Evolutionary conservation across 2,888 invertebrate species (phyloP), one percentile per base, ranked within the genome.

Genomic region (Geotrupes spiniger): DNA sequence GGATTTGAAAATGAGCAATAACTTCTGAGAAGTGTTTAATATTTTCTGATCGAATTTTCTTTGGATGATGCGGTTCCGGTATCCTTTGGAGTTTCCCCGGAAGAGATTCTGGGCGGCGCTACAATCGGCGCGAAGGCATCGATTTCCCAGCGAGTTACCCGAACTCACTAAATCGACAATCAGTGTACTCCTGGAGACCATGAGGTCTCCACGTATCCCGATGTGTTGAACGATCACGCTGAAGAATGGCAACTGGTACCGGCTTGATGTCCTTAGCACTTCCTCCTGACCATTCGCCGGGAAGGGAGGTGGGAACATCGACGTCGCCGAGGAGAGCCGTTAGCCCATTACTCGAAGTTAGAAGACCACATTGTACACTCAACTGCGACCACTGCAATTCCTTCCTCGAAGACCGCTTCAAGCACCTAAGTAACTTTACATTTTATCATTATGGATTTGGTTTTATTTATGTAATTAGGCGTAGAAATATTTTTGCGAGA

Each of bases 381-480:
- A 85, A 85, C 61, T 87, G 87, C 64, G 83, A 84, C 64, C 78
- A 83, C 63, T 87, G 87, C 73, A 84, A 80, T 46, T 77, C 81
- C 42, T 78, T 83, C 50, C 76, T 86, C 37, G 85, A 84, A 66
- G 84, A 85, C 61, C 79, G 83, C 63, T 85, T 84, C 72, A 83
- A 79, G 73, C 80, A 76, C 65, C 73, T 72, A 65, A 67, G 80
- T 81, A 71, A 72, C 42, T 43, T 38, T 42, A 21, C 21, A 4
- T 4, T 21, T 21, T 6, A 21, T 21, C 3, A 21, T 4, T 21
- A 21, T 21, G 6, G 6, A 21, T 21, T 4, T 21, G 21, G 6
- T 21, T 21, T 21, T 21, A 21, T 21, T 21, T n/a, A n/a, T n/a
- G n/a, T n/a, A n/a, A n/a, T 21, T 21, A 4, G 3, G 21, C 21